phyloP scores from a whole-genome alignment of 2,113 vertebrate species.

The Cyanoramphus novaezelandiae region DNA sequence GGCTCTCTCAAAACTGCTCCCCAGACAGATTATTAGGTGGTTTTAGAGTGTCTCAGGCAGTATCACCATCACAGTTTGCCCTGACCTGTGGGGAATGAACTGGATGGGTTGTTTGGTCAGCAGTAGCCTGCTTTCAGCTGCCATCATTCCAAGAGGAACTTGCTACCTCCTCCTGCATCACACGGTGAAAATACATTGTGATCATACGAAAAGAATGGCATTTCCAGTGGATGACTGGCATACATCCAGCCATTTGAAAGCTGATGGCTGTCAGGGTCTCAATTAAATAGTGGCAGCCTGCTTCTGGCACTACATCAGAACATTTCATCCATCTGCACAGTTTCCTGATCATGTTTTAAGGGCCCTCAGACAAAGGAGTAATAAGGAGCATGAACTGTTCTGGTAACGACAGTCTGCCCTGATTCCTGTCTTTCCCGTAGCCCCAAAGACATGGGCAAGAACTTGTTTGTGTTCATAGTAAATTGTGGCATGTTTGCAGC shows the following conservation, averaged over 20 bases:
- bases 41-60: background rate
- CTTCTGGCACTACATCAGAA: conserved; percentile 50
- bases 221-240: conserved; percentile 48
- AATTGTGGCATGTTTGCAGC: background rate
- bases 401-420: background rate
- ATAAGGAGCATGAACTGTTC: background rate
- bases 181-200: conserved; percentile 4
- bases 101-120: background rate
- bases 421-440: background rate
- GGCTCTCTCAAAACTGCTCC: background rate
- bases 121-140: background rate
- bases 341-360: conserved; percentile 34
- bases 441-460: background rate
- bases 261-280: conserved; percentile 1
- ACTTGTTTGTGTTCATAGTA: background rate
- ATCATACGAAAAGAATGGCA: background rate
- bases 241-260: conserved; percentile 36
- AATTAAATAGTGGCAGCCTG: conserved; percentile 22
- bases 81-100: background rate
- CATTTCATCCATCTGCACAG: conserved; percentile 24
- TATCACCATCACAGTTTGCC: background rate
- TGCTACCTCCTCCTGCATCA: background rate
- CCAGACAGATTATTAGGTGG: background rate
- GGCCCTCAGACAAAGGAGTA: conserved; percentile 18
- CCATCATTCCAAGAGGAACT: background rate